A percentile compares a stretch with the other conserved stretches of the same genome.
Evolutionary conservation across 1,140 invertebrate genomes (phyloP).

Genomic region (Ericerus pela): DNA sequence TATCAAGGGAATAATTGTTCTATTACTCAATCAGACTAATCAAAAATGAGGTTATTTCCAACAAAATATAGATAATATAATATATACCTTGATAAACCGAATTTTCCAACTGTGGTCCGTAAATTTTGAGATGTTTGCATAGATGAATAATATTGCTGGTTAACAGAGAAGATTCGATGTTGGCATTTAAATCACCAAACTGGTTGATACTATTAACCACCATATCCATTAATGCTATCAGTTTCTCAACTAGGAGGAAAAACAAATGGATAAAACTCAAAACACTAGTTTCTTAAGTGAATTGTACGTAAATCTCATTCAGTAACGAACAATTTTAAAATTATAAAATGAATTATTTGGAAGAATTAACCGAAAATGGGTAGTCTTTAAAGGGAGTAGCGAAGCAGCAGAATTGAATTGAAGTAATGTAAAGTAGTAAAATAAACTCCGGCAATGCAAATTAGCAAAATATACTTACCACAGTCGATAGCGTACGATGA

Average conservation of each 20-base stretch:
- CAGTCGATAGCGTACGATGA: not conserved
- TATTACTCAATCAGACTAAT: no score
- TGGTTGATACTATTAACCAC: not conserved
- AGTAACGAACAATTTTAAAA: no score
- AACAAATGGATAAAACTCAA: no score
- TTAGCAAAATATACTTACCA: not conserved
- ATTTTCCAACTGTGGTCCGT: constrained; percentile 9
- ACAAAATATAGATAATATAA: no score
- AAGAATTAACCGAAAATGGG: no score
- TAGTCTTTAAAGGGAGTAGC: no score
- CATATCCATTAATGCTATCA: not conserved
- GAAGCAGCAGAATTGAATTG: no score
- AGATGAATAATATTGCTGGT: constrained; percentile 2
- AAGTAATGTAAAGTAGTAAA: not conserved
- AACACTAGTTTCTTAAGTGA: no score
- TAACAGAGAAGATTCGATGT: not conserved
- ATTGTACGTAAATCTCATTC: no score
- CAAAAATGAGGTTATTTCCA: no score
- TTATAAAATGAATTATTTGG: no score
- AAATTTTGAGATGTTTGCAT: constrained; percentile 11
- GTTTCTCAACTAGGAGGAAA: not conserved
- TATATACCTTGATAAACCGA: not conserved
- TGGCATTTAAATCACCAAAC: not conserved
- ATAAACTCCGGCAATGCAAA: not conserved
- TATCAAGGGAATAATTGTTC: not conserved